These are phyloP conservation scores for Eustalomyia histrio DNA, from an alignment of 2,888 invertebrate species.

Conservation along the genomic window DNA sequence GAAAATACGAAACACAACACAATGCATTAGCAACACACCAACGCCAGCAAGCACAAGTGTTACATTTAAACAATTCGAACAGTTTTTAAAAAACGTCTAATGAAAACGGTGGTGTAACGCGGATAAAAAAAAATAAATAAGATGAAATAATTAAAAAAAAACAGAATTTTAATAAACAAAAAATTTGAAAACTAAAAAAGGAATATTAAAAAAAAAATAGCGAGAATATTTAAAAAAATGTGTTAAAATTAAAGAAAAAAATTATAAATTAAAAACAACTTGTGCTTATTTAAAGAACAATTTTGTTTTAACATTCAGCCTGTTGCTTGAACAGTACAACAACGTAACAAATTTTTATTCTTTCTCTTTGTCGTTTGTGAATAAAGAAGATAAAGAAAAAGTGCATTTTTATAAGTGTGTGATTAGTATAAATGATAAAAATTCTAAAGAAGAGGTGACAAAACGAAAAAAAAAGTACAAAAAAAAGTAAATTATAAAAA, in stretches of 20 bases:
- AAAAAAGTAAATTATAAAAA: neutral
- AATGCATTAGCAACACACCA: slow-evolving; percentile 29
- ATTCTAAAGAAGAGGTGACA: neutral
- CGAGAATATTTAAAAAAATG: neutral
- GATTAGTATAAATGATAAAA: neutral
- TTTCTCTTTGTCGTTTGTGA: neutral
- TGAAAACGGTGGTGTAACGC: slow-evolving; percentile 54
- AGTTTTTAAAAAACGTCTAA: slow-evolving; percentile 60
- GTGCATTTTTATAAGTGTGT: neutral
- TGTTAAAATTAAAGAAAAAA: neutral
- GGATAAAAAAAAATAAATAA: slow-evolving; percentile 13
- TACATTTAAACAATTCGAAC: slow-evolving; percentile 58
- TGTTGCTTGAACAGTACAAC: neutral
- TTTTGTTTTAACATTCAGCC: slow-evolving; percentile 3
- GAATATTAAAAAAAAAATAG: too few relatives aligned
- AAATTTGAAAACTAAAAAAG: slow-evolving; percentile 12
- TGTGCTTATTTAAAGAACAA: neutral
- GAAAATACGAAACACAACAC: neutral
- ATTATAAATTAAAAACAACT: neutral
- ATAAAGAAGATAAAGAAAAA: neutral
- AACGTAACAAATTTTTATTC: neutral
- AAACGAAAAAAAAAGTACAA: neutral
- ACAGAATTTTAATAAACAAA: slow-evolving; percentile 5
- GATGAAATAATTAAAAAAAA: neutral
- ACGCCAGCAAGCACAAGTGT: slow-evolving; percentile 39